A percentile compares a stretch with the other conserved stretches of the same genome.
Evolutionary conservation across 1,140 invertebrate species (phyloP).

Genomic region (Meloidogyne chitwoodi): DNA sequence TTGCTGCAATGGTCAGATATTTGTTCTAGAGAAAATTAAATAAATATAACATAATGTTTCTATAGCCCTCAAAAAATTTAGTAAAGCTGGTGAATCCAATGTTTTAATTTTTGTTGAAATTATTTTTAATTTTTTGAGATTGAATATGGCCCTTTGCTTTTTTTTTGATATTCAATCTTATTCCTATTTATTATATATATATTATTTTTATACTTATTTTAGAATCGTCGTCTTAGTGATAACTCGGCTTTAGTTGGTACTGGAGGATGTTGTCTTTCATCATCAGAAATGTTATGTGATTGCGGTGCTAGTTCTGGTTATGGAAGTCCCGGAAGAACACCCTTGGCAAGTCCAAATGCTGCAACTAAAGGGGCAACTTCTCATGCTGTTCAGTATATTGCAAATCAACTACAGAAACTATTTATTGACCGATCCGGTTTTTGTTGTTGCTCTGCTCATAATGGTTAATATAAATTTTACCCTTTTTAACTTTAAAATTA

Average conservation of each 20-base stretch:
- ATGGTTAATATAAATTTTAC: background rate
- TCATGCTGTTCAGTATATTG: slow-evolving; percentile 10
- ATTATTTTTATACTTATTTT: background rate
- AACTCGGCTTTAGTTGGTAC: background rate
- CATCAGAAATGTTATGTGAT: slow-evolving; percentile 19
- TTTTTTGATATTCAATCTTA: background rate
- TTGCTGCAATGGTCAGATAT: background rate
- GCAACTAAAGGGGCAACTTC: slow-evolving; percentile 4
- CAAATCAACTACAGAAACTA: slow-evolving; percentile 33
- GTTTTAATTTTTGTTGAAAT: background rate
- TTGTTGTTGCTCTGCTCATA: slow-evolving; percentile 6
- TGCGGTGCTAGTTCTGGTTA: slow-evolving; percentile 43
- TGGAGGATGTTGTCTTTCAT: slow-evolving; percentile 2
- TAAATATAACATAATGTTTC: background rate
- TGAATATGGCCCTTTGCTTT: background rate
- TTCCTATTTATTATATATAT: too few species aligned
- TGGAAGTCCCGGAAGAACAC: slow-evolving; percentile 26
- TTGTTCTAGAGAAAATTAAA: too few species aligned
- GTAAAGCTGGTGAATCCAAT: too few species aligned
- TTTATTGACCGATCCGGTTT: slow-evolving; percentile 24
- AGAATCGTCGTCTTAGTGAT: slow-evolving; percentile 32
- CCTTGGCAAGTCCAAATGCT: slow-evolving; percentile 22
- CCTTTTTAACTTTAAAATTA: too few species aligned
- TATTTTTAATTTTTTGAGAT: background rate
- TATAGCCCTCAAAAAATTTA: background rate